Base-by-base conservation (phyloP, 1,140 invertebrate species). In the Reticulitermes speratus region DNA sequence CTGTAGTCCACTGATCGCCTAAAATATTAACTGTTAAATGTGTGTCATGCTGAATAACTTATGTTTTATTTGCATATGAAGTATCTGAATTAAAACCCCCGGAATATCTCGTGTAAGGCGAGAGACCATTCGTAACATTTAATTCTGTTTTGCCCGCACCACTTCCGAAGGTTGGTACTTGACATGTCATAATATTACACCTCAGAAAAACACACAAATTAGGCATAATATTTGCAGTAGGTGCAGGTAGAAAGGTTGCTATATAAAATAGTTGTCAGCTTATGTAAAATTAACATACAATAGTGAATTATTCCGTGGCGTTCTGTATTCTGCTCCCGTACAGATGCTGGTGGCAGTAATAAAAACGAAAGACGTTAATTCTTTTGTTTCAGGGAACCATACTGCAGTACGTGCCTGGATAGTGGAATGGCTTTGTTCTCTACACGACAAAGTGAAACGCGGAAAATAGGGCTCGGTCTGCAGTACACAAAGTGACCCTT, bases 251-350 rank as follows among this genome's bases (percentile, higher is more conserved):
- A 75, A 75, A 8, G 65, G 25, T 30, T 30, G 65, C 65, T 75
- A n/a, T 75, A 65, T 75, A 75, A 8, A 75, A 75, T 75, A 75
- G 65, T 75, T 75, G 65, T 75, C 65, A 75, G 65, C 25, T 75
- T 75, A 75, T 75, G 65, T 75, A 75, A 75, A 75, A 75, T 75
- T 75, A 75, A 75, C 65, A 75, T 30, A 75, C 65, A 75, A 75
- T 75, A 75, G 65, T 75, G 65, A 75, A 75, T 75, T 75, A 75
- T 75, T 75, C n/a, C 65, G 5, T 30, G 25, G 25, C 9, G 65
- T 75, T 75, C 7, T 75, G 65, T 30, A 75, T 75, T 75, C 65
- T 30, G 25, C 65, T 75, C 65, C 65, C n/a, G 65, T 75, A 30
- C 65, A 7, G 65, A 25, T 75, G 7, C 65, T 75, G 65, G 65